Evolutionary conservation across 2,888 invertebrate species (phyloP).

Genomic region (Dryococelus australis): DNA sequence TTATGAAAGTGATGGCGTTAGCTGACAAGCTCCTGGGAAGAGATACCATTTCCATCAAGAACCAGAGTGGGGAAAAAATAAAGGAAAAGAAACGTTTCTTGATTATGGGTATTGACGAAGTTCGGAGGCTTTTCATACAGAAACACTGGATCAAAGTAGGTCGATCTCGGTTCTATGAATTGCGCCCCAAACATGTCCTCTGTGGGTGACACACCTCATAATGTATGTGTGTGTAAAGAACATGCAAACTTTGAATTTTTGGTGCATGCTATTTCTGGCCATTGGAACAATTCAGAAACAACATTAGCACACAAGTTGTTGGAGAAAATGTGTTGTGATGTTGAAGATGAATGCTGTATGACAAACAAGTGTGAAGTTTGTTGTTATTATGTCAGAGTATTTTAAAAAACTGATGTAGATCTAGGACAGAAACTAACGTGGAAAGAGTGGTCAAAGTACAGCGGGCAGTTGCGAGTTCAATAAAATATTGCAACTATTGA

Average conservation of each 20-base stretch:
- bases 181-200: constrained; percentile 32
- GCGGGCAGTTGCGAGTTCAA: constrained; percentile 26
- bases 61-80: constrained; percentile 28
- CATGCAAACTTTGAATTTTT: constrained; percentile 31
- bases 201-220: constrained; percentile 6
- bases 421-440: constrained; percentile 16
- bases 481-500: not conserved
- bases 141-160: constrained; percentile 22
- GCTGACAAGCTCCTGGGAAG: constrained; percentile 33
- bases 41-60: constrained; percentile 27
- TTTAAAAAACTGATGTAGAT: constrained; percentile 20
- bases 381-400: not conserved
- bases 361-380: constrained; percentile 32
- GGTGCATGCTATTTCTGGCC: constrained; percentile 34
- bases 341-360: constrained; percentile 28
- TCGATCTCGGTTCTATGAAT: constrained; percentile 32
- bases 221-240: too few species aligned
- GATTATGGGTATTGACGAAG: constrained; percentile 28
- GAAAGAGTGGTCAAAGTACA: constrained; percentile 32
- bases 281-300: constrained; percentile 12
- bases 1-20: constrained; percentile 25
- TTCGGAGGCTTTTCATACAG: constrained; percentile 23
- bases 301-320: constrained; percentile 17
- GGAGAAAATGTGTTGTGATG: constrained; percentile 30
- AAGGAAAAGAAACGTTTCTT: constrained; percentile 27